phyloP scores from a whole-genome alignment of 2,888 invertebrate genomes.

The Cepaea hortensis region DNA sequence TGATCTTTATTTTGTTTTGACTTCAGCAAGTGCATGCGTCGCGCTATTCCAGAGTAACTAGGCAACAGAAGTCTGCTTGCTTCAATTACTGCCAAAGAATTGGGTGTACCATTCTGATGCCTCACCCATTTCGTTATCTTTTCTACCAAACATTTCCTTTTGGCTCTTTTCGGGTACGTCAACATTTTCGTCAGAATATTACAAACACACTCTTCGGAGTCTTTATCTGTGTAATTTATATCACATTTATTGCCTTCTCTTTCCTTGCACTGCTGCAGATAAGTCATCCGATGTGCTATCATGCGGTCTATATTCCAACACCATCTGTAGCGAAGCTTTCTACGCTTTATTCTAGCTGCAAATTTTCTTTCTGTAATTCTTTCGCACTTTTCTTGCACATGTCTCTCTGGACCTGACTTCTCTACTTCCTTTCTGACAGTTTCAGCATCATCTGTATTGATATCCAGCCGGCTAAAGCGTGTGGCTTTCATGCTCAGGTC shows the following conservation, averaged over 20 bases:
- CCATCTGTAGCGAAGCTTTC: slow-evolving; percentile 24
- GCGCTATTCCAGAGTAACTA: slow-evolving; percentile 25
- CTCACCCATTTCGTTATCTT: slow-evolving; percentile 34
- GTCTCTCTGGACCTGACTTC: neutral
- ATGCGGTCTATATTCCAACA: slow-evolving; percentile 32
- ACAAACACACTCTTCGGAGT: slow-evolving; percentile 26
- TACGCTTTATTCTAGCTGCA: neutral
- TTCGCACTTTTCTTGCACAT: slow-evolving; percentile 7
- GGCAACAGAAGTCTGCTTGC: slow-evolving; percentile 2
- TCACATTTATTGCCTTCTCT: neutral
- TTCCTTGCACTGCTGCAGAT: slow-evolving; percentile 16
- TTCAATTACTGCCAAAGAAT: neutral
- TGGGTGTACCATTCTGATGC: slow-evolving; percentile 3
- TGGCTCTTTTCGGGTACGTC: neutral
- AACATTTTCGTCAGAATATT: slow-evolving; percentile 26
- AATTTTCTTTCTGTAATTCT: neutral
- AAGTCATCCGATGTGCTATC: neutral
- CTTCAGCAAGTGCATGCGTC: slow-evolving; percentile 13
- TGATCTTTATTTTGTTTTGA: neutral
- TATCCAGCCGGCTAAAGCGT: neutral
- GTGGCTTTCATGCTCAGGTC: neutral
- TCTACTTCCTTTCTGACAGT: neutral
- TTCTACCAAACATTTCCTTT: slow-evolving; percentile 27
- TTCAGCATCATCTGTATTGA: neutral
- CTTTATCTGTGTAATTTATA: neutral